Conservation (phyloP, 2,888 invertebrate species). For the Philaethria dido region DNA sequence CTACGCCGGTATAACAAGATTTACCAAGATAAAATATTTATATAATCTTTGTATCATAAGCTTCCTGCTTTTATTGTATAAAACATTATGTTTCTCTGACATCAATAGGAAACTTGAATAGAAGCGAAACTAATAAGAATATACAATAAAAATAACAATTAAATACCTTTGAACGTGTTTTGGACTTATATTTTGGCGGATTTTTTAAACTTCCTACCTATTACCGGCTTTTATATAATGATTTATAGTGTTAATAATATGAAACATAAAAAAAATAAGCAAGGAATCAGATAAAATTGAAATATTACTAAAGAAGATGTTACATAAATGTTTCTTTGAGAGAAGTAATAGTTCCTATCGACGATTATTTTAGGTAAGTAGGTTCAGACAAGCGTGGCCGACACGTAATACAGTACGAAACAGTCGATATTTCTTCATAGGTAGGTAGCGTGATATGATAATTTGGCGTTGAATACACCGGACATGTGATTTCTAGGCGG, state of each 20-base stretch:
- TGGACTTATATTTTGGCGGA: background rate
- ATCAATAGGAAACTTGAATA: constrained; percentile 5
- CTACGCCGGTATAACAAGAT: constrained; percentile 21
- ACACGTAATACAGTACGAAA: constrained; percentile 20
- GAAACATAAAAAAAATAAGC: background rate
- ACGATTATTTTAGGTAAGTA: constrained; percentile 25
- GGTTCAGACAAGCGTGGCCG: constrained; percentile 28
- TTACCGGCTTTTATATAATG: background rate
- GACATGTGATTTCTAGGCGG: constrained; percentile 57
- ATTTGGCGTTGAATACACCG: constrained; percentile 42
- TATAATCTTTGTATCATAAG: constrained; percentile 20
- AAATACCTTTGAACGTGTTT: background rate
- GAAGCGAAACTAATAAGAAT: background rate
- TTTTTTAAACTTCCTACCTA: background rate
- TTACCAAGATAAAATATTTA: constrained; percentile 24
- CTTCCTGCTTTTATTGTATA: constrained; percentile 26
- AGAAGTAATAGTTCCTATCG: constrained; percentile 1
- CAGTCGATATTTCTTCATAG: constrained; percentile 24
- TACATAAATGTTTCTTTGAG: constrained; percentile 2
- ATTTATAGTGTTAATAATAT: background rate
- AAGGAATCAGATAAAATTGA: background rate
- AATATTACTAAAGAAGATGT: background rate
- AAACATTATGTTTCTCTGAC: background rate
- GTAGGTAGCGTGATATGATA: constrained; percentile 30
- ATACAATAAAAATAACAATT: background rate